Percentiles rank a stretch among this genome's conserved stretches.
Evolutionary conservation across 1,140 invertebrate species (phyloP).

Genomic region (Drosophila serrata): DNA sequence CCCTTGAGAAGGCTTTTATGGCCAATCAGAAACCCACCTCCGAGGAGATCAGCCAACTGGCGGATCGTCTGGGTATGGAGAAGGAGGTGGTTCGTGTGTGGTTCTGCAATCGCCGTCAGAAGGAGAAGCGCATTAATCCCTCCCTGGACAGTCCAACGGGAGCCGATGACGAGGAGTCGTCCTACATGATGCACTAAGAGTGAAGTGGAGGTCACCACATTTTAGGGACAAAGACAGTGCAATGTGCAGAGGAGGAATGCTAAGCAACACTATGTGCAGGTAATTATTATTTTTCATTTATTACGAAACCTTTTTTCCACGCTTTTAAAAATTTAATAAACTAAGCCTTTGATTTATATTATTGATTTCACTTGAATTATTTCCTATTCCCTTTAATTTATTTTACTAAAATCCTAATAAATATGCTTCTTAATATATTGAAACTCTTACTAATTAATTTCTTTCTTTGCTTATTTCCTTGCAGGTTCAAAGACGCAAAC

Average conservation of each 20-base stretch:
- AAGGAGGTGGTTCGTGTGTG: constrained; percentile 98
- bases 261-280: constrained; percentile 59
- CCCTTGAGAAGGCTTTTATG: constrained; percentile 97
- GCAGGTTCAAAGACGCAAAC: constrained; percentile 80
- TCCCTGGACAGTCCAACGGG: constrained; percentile 86
- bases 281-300: constrained; percentile 24
- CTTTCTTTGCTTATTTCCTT: constrained; percentile 30
- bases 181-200: constrained; percentile 76
- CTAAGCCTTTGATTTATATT: neutral
- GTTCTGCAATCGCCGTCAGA: constrained; percentile 98
- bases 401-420: neutral
- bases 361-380: neutral
- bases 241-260: constrained; percentile 55
- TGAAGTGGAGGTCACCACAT: neutral
- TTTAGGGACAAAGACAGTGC: constrained; percentile 65
- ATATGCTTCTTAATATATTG: neutral
- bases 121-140: constrained; percentile 94
- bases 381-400: neutral
- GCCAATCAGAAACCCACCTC: constrained; percentile 98
- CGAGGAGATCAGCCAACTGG: constrained; percentile 96
- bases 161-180: constrained; percentile 76
- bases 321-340: neutral
- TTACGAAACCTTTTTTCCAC: neutral
- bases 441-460: neutral
- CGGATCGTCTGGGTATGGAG: constrained; percentile 97